Conservation (phyloP, 1,140 invertebrate genomes). For the Pantala flavescens region DNA sequence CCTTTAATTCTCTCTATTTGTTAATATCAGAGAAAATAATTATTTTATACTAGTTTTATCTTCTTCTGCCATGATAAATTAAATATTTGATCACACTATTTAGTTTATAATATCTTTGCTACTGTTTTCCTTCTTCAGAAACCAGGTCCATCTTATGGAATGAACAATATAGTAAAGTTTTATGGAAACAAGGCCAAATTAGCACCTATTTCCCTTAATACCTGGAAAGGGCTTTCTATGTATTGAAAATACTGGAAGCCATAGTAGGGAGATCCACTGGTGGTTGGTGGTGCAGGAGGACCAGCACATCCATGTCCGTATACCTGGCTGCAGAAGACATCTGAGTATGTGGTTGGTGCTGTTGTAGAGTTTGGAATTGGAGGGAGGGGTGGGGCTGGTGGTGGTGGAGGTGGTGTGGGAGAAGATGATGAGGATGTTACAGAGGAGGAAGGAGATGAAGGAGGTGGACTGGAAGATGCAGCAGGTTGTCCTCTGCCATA, state of each 20-base stretch:
- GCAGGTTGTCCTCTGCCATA: neutral
- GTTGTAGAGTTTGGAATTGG: neutral
- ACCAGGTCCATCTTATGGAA: no score
- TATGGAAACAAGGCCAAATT: no score
- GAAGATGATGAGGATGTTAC: neutral
- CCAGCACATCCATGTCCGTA: neutral
- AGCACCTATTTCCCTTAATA: neutral
- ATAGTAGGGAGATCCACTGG: neutral
- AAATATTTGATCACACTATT: no score
- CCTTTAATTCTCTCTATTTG: no score
- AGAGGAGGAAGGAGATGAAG: neutral
- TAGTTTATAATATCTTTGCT: no score
- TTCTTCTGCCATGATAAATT: no score
- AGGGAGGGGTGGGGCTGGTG: neutral
- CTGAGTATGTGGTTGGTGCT: neutral
- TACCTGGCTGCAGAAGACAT: slow-evolving; percentile 2
- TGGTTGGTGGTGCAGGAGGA: neutral
- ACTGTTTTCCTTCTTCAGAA: no score
- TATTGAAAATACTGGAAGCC: slow-evolving; percentile 5
- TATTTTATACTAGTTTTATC: no score
- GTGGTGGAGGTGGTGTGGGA: neutral
- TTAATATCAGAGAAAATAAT: no score
- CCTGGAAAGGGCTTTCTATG: neutral
- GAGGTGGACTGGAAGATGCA: neutral
- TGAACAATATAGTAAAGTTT: no score